Evolutionary conservation across 2,888 invertebrate genomes (phyloP).

Genomic region (Lasiommata megera): DNA sequence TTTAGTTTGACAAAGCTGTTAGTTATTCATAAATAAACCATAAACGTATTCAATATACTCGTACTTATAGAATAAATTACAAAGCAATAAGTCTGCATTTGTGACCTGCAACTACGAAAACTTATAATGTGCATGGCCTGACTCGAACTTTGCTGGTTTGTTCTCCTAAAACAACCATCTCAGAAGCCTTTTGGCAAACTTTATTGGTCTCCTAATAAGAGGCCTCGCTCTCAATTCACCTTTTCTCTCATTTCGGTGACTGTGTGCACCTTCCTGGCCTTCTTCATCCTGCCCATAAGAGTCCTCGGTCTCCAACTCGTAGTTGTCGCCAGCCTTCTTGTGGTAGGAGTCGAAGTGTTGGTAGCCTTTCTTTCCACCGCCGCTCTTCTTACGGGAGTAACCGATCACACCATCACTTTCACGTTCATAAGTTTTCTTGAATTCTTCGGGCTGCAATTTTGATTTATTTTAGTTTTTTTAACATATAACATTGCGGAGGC

Average conservation of each 20-base stretch:
- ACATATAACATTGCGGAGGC: too few relatives aligned
- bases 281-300: slow-evolving; percentile 82
- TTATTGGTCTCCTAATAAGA: slow-evolving; percentile 51
- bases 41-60: too few relatives aligned
- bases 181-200: slow-evolving; percentile 49
- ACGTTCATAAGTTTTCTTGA: slow-evolving; percentile 82
- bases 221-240: slow-evolving; percentile 51
- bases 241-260: slow-evolving; percentile 61
- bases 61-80: too few relatives aligned
- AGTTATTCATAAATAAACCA: too few relatives aligned
- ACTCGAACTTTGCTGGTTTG: too few relatives aligned
- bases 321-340: slow-evolving; percentile 87
- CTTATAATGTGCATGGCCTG: too few relatives aligned
- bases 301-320: slow-evolving; percentile 85
- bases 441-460: slow-evolving; percentile 57
- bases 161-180: slow-evolving; percentile 47
- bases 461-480: not conserved
- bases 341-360: slow-evolving; percentile 87
- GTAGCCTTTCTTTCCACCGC: slow-evolving; percentile 86
- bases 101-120: too few relatives aligned
- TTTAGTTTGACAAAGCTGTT: too few relatives aligned
- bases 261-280: slow-evolving; percentile 70
- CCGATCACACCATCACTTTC: slow-evolving; percentile 85
- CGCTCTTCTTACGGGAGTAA: slow-evolving; percentile 83
- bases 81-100: too few relatives aligned